These are phyloP conservation scores for Pelobates cultripes DNA, from an alignment of 2,797 vertebrate species.

Conservation along the genomic window DNA sequence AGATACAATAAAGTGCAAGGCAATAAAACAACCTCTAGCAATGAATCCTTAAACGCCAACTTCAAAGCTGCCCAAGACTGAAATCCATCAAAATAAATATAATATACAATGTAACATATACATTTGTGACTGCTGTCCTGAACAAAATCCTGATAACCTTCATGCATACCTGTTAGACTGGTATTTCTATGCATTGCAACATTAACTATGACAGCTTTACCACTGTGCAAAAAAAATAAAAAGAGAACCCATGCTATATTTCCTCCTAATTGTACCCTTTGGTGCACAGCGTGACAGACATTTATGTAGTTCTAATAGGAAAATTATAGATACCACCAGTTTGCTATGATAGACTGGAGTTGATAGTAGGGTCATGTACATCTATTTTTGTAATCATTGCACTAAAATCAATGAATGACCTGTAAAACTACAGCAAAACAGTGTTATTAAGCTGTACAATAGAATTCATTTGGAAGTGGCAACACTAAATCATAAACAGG, in stretches of 20 bases:
- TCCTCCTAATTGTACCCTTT: conserved; percentile 15
- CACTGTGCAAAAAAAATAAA: neutral
- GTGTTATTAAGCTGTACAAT: neutral
- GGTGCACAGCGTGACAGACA: conserved; percentile 17
- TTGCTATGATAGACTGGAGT: conserved; percentile 19
- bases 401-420: conserved; percentile 23
- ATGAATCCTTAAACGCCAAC: neutral
- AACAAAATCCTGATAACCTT: conserved; percentile 17
- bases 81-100: neutral
- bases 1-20: neutral
- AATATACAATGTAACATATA: neutral
- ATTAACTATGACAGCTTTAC: conserved; percentile 28
- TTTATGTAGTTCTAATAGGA: conserved; percentile 11
- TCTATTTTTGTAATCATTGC: conserved; percentile 18
- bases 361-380: conserved; percentile 23
- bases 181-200: conserved; percentile 16
- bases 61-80: neutral
- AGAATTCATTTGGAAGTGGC: conserved; percentile 3
- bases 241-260: conserved; percentile 6
- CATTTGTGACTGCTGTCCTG: conserved; percentile 8
- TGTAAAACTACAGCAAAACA: conserved; percentile 9
- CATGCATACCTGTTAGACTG: neutral
- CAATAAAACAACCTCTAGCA: neutral
- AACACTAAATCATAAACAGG: neutral
- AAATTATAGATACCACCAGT: conserved; percentile 20